Base-by-base conservation (phyloP, 2,797 vertebrate species). In the Gadopsis bispinosus region DNA sequence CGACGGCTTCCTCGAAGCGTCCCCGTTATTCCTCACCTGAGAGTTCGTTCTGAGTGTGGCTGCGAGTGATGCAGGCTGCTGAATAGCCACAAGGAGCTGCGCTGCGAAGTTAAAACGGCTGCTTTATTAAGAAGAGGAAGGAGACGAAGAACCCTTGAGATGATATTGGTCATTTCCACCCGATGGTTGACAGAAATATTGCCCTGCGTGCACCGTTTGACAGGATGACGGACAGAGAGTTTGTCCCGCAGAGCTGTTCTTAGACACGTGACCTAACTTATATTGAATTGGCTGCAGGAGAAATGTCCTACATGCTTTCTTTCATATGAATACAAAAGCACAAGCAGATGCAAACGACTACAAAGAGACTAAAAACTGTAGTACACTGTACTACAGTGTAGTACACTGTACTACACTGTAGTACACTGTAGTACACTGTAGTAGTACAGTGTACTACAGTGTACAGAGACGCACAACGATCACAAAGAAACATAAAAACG, bases 201-300 rank as follows among this genome's bases (percentile, higher is more conserved):
- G 45, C 26, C 17, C 9, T 16, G 20, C 39, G 43, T 47, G 6
- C 2, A 41, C 1, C 43, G 37, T 16, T 5, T 13, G 3, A 47
- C 41, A 56, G 19, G 51, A 39, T 45, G 39, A 4, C 35, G 37
- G 59, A 45, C n/a, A 35, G 51, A 3, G 47, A 35, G 11, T 67
- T 43, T 75, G 80, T 73, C 69, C 72, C 51, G 77, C 66, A 39
- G 74, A 37, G 20, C 54, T 60, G 53, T 69, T 69, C 60, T 69
- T 53, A 73, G 45, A n/a, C 13, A 68, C 65, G 11, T 75, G 69
- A 78, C 74, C 83, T 76, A 41, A 74, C 69, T 85, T 61, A 54
- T 22, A 59, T 10, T 72, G 16, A 47, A 31, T 29, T 29, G 45
- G 62, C 3, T 35, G 59, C 61, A 68, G 56, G 62, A 35, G 33